Percentiles rank a stretch among this genome's conserved stretches.
Evolutionary conservation across 2,888 invertebrate genomes (phyloP).

Genomic region (Hedya salicella): DNA sequence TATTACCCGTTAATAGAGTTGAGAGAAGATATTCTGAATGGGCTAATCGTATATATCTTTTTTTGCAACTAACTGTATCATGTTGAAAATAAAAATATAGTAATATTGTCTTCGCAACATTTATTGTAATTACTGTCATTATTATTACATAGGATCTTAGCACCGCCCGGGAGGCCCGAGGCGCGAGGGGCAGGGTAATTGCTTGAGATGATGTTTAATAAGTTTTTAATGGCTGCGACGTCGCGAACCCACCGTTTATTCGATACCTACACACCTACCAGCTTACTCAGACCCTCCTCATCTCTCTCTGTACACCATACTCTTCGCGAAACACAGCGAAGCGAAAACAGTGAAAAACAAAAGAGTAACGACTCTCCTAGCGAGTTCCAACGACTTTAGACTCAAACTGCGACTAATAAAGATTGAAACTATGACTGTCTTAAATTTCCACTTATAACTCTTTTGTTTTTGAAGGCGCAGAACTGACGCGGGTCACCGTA

Average conservation of each 20-base stretch:
- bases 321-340: slow-evolving; percentile 11
- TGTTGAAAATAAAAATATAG: too few relatives aligned
- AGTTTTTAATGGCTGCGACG: slow-evolving; percentile 87
- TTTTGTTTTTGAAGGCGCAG: neutral
- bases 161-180: slow-evolving; percentile 47
- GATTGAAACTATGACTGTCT: neutral
- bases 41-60: too few relatives aligned
- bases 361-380: neutral
- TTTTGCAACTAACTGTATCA: too few relatives aligned
- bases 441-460: neutral
- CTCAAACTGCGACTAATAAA: neutral
- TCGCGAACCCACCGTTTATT: slow-evolving; percentile 72
- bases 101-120: neutral
- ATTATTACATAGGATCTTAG: slow-evolving; percentile 17
- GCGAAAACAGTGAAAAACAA: neutral
- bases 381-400: neutral
- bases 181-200: slow-evolving; percentile 80
- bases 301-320: slow-evolving; percentile 36
- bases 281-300: slow-evolving; percentile 49
- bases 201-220: slow-evolving; percentile 88
- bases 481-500: slow-evolving; percentile 46
- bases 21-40: too few relatives aligned
- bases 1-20: too few relatives aligned
- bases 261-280: slow-evolving; percentile 65
- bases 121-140: neutral